A percentile compares a stretch with the other conserved stretches of the same genome.
Evolutionary conservation across 2,113 vertebrate species (phyloP).

Genomic region (Neofelis nebulosa): DNA sequence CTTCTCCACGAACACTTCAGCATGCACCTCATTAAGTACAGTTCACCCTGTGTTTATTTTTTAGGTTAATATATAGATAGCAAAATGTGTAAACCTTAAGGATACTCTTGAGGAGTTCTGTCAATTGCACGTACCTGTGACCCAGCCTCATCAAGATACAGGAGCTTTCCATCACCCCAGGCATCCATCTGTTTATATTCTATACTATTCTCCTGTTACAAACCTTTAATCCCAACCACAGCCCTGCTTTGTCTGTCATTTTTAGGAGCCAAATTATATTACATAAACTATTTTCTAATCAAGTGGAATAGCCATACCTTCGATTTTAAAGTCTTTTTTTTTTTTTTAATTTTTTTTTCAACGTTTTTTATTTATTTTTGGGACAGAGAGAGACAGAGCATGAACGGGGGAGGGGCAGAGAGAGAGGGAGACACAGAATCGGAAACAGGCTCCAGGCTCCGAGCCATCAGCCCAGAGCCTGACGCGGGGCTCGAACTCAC

Average conservation of each 20-base stretch:
- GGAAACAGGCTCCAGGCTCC: no score
- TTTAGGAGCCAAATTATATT: background rate
- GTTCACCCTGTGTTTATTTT: background rate
- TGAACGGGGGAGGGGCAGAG: no score
- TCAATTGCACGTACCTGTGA: fast-evolving
- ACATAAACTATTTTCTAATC: background rate
- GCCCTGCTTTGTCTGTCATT: background rate
- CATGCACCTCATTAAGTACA: background rate
- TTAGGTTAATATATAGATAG: background rate
- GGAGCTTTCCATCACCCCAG: background rate
- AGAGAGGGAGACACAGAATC: no score
- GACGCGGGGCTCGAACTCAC: no score
- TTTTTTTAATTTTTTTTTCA: no score
- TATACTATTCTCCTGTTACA: background rate
- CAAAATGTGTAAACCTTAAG: background rate
- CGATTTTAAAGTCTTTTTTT: background rate
- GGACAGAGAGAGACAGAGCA: no score
- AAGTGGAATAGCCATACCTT: background rate
- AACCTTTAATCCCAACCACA: background rate
- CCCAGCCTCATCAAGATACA: background rate
- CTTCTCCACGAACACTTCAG: background rate
- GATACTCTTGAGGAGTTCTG: background rate
- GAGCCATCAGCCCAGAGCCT: no score
- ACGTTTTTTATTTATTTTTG: no score
- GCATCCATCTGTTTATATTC: background rate